phyloP scores from a whole-genome alignment of 2,797 vertebrate genomes.

The Catostomus latipinnis region DNA sequence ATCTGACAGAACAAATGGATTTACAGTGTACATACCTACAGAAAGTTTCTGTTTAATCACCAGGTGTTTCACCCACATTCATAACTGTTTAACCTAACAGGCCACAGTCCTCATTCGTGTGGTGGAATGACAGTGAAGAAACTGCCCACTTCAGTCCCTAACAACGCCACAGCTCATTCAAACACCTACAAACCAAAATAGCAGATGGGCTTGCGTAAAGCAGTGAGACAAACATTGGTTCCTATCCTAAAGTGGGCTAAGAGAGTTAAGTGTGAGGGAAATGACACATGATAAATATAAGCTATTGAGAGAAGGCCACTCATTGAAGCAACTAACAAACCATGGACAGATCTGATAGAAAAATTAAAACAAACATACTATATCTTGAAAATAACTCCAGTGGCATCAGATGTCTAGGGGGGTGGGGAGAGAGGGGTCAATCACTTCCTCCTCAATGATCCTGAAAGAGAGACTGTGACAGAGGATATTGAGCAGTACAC shows the following conservation, averaged over 20 bases:
- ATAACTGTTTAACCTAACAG: slow-evolving; percentile 59
- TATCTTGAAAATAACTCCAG: slow-evolving; percentile 66
- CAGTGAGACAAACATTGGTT: neutral
- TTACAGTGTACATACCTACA: slow-evolving; percentile 8
- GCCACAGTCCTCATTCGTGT: slow-evolving; percentile 59
- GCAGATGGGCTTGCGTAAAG: slow-evolving; percentile 61
- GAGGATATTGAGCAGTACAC: slow-evolving; percentile 44
- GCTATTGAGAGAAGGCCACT: slow-evolving; percentile 19
- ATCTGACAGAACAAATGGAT: slow-evolving; percentile 6
- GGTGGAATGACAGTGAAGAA: slow-evolving; percentile 53
- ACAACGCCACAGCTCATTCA: slow-evolving; percentile 47
- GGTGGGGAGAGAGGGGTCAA: slow-evolving; percentile 55
- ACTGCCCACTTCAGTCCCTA: slow-evolving; percentile 47
- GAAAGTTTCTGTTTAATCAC: slow-evolving; percentile 46
- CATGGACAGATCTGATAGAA: slow-evolving; percentile 19
- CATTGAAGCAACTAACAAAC: slow-evolving; percentile 12
- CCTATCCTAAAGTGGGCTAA: slow-evolving; percentile 23
- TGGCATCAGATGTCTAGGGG: slow-evolving; percentile 74
- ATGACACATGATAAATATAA: slow-evolving; percentile 44
- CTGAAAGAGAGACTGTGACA: slow-evolving; percentile 65
- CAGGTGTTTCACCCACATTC: slow-evolving; percentile 55
- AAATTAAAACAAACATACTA: neutral
- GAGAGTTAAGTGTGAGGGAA: slow-evolving; percentile 13
- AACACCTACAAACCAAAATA: slow-evolving; percentile 63
- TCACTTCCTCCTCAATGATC: slow-evolving; percentile 66